phyloP scores from a whole-genome alignment of 2,797 vertebrate species.

The Eulemur mongoz region DNA sequence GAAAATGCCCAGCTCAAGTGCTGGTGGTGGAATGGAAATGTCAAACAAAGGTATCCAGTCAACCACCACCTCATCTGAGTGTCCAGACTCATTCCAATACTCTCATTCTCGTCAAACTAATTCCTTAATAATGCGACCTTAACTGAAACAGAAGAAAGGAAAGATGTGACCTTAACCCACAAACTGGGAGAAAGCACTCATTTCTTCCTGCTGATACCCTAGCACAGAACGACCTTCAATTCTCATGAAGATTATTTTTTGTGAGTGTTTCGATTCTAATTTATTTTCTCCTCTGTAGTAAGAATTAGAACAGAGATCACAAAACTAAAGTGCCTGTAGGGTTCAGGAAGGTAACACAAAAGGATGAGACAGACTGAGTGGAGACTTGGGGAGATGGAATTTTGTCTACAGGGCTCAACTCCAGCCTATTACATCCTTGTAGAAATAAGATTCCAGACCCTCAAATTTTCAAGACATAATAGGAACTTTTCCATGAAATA shows the following conservation, averaged over 20 bases:
- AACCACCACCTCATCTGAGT: neutral
- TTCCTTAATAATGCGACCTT: conserved; percentile 28
- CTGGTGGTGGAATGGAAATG: neutral
- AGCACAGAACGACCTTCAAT: neutral
- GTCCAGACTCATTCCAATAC: conserved; percentile 10
- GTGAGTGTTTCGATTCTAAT: neutral
- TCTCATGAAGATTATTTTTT: neutral
- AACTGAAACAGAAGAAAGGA: neutral
- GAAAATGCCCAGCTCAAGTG: neutral
- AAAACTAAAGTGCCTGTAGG: neutral
- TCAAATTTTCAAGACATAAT: neutral
- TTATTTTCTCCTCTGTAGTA: neutral
- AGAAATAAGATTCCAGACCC: neutral
- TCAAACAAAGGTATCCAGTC: neutral
- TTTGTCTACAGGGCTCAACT: neutral
- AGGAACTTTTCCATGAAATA: neutral
- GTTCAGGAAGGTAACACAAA: neutral
- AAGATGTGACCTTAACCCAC: neutral
- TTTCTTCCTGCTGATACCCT: neutral
- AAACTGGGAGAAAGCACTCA: neutral
- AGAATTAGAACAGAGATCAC: neutral
- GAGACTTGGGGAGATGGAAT: neutral
- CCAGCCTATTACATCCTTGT: neutral
- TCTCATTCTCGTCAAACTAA: neutral
- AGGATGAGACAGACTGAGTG: neutral